Evolutionary conservation across 2,888 invertebrate genomes (phyloP), one percentile per base, ranked within the genome.

Genomic region (Podotricha telesiphe): DNA sequence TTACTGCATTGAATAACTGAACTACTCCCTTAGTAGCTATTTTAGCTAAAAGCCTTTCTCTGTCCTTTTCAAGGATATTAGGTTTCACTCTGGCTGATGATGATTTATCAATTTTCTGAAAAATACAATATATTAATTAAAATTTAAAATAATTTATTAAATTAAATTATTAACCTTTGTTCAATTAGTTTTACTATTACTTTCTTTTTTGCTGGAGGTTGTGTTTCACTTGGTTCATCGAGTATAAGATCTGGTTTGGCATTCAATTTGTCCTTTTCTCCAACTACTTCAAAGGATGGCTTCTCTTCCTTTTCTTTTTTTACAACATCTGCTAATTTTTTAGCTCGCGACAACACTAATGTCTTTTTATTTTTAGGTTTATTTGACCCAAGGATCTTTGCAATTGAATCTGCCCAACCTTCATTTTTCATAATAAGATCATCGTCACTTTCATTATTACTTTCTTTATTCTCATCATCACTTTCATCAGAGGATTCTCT

Each of bases 11-110:
- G 80, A 98, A 98, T 73, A 98, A 90, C 82, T 98, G 98, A 0
- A 98, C 98, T 0, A 98, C 98, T 80, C 98, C 98, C 84, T 96
- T 97, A 47, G 98, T 98, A 11, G 98, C 98, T 78, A 98, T 96
- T 94, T 96, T 97, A 45, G 95, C 92, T 59, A 98, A 86, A 68
- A 94, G 89, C 76, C 95, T 94, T 86, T 98, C 98, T 75, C 95
- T 94, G 67, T 96, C 96, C 78, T 95, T 95, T 76, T 98, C 96
- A 74, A 95, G 86, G 74, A 95, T 93, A 69, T 95, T 94, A 53
- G 98, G 98, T 89, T 97, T 98, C 0, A 95, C 86, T 78, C 97
- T 91, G 64, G 97, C 92, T 72, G 94, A 94, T 65, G 94, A 94
- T 65, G 95, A 91, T 80, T 94, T 92, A 63, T 94, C 94, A 80